These are phyloP conservation scores for Neogobius melanostomus DNA, from an alignment of 2,113 vertebrate species.

Conservation along the genomic window DNA sequence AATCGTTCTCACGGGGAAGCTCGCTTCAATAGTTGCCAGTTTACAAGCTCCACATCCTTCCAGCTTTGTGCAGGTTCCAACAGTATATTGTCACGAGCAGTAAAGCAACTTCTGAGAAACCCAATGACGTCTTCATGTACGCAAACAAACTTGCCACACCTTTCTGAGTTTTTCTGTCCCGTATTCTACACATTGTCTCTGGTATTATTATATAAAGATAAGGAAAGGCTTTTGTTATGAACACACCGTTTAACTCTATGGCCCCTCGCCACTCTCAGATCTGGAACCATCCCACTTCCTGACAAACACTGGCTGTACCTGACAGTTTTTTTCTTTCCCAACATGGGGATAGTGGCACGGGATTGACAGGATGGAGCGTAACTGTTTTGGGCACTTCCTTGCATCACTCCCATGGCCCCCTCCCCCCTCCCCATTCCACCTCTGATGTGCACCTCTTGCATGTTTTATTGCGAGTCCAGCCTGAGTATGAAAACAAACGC, in stretches of 20 bases:
- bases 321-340: constrained; percentile 56
- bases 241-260: constrained; percentile 60
- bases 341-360: constrained; percentile 70
- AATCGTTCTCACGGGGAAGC: not conserved
- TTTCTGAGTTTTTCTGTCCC: constrained; percentile 22
- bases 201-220: constrained; percentile 23
- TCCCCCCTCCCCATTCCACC: constrained; percentile 19
- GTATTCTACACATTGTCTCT: constrained; percentile 33
- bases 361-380: constrained; percentile 77
- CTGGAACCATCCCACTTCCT: constrained; percentile 71
- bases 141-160: constrained; percentile 20
- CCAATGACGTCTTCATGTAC: constrained; percentile 30
- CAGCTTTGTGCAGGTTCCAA: constrained; percentile 3
- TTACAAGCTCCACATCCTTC: constrained; percentile 19
- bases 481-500: constrained; percentile 79
- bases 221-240: constrained; percentile 52
- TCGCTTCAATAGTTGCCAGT: not conserved
- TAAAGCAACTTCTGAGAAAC: constrained; percentile 55
- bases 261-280: constrained; percentile 56
- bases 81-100: constrained; percentile 44
- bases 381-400: constrained; percentile 76
- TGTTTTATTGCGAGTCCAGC: constrained; percentile 77
- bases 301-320: constrained; percentile 73
- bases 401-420: constrained; percentile 14
- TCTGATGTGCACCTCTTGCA: constrained; percentile 68